These are phyloP conservation scores for Pycnonotus jocosus DNA, from an alignment of 2,113 vertebrate species.

Conservation along the genomic window DNA sequence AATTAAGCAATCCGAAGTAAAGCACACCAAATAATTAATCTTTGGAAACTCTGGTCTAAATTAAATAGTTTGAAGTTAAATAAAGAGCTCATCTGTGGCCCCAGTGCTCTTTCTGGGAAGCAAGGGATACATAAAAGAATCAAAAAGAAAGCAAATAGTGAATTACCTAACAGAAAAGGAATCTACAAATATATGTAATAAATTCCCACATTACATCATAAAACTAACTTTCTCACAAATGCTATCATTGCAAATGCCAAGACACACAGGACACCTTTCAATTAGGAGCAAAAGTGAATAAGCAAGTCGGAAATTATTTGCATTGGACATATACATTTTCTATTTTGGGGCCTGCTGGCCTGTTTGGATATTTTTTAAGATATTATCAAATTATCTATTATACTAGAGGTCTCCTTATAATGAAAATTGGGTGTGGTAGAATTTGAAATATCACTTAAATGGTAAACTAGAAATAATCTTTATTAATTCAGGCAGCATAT, in stretches of 20 bases:
- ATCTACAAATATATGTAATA: conserved; percentile 29
- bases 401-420: background rate
- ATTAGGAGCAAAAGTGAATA: background rate
- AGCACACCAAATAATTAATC: conserved; percentile 32
- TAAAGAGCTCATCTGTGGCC: conserved; percentile 30
- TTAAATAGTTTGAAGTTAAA: conserved; percentile 35
- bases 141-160: conserved; percentile 17
- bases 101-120: background rate
- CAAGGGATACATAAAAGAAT: background rate
- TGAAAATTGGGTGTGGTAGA: background rate
- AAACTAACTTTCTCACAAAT: conserved; percentile 35
- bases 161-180: conserved; percentile 13
- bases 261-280: background rate
- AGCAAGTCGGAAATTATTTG: background rate
- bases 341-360: background rate
- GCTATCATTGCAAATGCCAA: background rate
- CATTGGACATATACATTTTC: background rate
- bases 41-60: conserved; percentile 37
- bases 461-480: background rate
- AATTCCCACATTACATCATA: conserved; percentile 41
- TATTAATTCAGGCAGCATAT: background rate
- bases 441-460: background rate
- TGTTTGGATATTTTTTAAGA: background rate
- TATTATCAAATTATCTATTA: background rate
- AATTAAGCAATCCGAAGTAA: conserved; percentile 18